A percentile compares a stretch with the other conserved stretches of the same genome.
phyloP scores from a whole-genome alignment of 2,113 vertebrate species.

The Amphiprion ocellaris region DNA sequence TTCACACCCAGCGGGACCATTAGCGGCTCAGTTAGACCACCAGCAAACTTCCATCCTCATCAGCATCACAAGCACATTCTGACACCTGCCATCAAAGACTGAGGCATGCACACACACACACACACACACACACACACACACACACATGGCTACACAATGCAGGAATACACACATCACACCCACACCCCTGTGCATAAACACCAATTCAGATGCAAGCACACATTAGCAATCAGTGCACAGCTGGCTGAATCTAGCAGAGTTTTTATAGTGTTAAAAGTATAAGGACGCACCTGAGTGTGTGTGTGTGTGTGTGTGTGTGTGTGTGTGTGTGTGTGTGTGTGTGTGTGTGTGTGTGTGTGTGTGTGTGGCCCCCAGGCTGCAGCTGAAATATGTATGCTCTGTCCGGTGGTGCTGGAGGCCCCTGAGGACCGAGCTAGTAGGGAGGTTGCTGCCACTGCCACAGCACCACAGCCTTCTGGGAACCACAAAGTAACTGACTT shows the following conservation, averaged over 20 bases:
- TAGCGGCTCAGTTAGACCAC: constrained; percentile 77
- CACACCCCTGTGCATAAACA: not conserved
- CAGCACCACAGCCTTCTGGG: constrained; percentile 55
- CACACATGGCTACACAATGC: not conserved
- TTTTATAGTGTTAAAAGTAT: not conserved
- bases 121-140: constrained; percentile 3
- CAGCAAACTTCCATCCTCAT: constrained; percentile 74
- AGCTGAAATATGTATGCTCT: constrained; percentile 77
- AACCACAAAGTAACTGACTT: constrained; percentile 45
- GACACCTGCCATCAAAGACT: constrained; percentile 62
- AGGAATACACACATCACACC: not conserved
- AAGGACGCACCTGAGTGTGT: not conserved
- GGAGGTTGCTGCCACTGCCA: constrained; percentile 49
- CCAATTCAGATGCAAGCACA: not conserved
- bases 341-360: constrained; percentile 10
- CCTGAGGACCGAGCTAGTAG: constrained; percentile 47
- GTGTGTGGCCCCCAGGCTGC: constrained; percentile 53
- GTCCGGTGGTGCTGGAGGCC: constrained; percentile 54
- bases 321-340: constrained; percentile 5
- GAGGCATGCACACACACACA: not conserved
- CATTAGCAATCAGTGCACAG: not conserved
- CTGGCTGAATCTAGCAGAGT: not conserved
- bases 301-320: constrained; percentile 5
- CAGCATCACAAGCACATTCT: constrained; percentile 66
- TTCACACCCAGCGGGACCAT: constrained; percentile 75